A percentile compares a stretch with the other conserved stretches of the same genome.
Evolutionary conservation across 1,140 invertebrate species (phyloP).

Genomic region (Aphelenchoides fujianensis): DNA sequence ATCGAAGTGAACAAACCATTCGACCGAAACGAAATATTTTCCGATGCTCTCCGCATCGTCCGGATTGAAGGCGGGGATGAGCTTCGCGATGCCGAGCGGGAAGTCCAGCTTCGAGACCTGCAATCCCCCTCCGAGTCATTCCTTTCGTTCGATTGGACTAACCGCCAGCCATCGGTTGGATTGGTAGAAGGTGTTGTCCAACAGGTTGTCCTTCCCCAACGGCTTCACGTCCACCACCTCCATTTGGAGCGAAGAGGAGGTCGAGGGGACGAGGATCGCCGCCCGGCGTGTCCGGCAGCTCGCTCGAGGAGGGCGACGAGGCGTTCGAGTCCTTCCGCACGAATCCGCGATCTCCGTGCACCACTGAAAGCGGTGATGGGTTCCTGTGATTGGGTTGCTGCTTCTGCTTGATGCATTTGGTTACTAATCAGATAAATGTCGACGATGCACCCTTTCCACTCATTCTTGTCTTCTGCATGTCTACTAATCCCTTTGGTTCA

Average conservation of each 20-base stretch:
- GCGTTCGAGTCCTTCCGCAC: conserved; percentile 26
- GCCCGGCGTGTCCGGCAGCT: conserved; percentile 14
- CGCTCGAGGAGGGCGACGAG: conserved; percentile 15
- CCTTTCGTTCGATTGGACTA: neutral
- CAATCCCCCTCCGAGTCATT: neutral
- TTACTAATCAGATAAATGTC: no score
- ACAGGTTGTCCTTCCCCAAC: conserved; percentile 14
- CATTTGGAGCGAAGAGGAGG: conserved; percentile 5
- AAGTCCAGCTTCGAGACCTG: conserved; percentile 19
- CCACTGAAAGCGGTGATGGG: conserved; percentile 1
- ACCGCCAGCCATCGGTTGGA: conserved; percentile 16
- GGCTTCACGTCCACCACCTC: conserved; percentile 20
- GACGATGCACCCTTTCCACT: no score
- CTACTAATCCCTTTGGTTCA: no score
- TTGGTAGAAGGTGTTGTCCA: conserved; percentile 23
- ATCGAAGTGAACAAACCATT: conserved; percentile 19
- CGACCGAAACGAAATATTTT: conserved; percentile 28
- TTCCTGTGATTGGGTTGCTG: no score
- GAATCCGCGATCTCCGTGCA: conserved; percentile 28
- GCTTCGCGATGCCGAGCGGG: conserved; percentile 24
- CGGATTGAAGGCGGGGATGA: conserved; percentile 22
- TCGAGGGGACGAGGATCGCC: neutral
- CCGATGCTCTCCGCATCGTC: conserved; percentile 23
- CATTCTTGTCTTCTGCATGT: no score
- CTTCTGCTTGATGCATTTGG: no score